Base-by-base conservation (phyloP, 2,797 vertebrate genomes). In the Melanotaenia nigrans region DNA sequence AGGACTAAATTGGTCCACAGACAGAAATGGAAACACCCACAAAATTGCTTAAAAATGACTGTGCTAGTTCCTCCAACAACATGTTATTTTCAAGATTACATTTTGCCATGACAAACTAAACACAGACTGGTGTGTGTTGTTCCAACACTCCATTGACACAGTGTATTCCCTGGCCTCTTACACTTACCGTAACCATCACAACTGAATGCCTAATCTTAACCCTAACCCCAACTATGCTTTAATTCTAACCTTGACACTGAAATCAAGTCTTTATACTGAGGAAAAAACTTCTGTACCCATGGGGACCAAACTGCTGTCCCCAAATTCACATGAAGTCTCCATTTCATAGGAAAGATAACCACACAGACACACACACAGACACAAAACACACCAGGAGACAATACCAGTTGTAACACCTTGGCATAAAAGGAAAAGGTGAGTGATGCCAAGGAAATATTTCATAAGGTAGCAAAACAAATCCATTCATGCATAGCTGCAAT, bases 381-480 rank as follows among this genome's bases (percentile, higher is more conserved):
- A 7, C n/a, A n/a, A 22, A 33, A 33, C 32, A 33, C 32, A 53
- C 45, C n/a, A 28, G 3, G 16, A 59, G 53, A 61, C 63, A 61
- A 28, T 28, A 12, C n/a, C 1, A 61, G 35, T 35, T 42, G 30
- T 32, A 38, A 47, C 1, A 35, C 5, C 4, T 4, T 18, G 16
- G 22, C 16, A 47, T 28, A 28, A 57, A 36, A 24, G 11, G 12
- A 57, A 49, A 40, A 40, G 3, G 0, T 1, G 7, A 61, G 22
- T 53, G 56, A 63, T 24, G 71, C 25, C 33, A 61, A 1, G 25
- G 22, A 45, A 74, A 73, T 55, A 73, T 40, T 30, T 82, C 65
- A 82, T 14, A 25, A 47, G 11, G 24, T n/a, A 57, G 28, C 78
- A 38, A 82, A 83, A 85, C 77, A 84, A 79, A 83, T 73, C 73